Conservation (phyloP, 2,113 vertebrate genomes). For the Eonycteris spelaea region DNA sequence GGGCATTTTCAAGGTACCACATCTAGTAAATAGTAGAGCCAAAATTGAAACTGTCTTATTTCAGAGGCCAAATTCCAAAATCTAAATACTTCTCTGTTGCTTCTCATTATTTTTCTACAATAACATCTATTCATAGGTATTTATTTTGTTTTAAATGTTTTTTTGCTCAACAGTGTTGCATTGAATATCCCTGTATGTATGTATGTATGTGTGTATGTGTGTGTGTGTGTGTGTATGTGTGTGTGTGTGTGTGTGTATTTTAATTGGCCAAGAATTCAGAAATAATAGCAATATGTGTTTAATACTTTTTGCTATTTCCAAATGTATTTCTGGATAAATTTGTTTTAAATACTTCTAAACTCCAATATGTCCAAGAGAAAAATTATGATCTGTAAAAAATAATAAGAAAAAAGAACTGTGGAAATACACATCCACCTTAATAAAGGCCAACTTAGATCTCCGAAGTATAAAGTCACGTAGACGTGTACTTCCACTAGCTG, state of each 20-base stretch:
- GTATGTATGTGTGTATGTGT: not conserved
- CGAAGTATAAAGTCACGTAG: conserved; percentile 35
- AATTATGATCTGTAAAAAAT: conserved; percentile 72
- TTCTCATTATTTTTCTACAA: not conserved
- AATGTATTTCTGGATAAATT: not conserved
- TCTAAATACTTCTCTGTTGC: not conserved
- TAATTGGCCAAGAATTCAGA: not conserved
- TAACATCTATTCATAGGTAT: not conserved
- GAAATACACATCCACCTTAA: not conserved
- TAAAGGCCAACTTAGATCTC: not conserved
- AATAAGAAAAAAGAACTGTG: conserved; percentile 54
- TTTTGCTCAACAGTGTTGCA: not conserved
- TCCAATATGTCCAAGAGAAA: conserved; percentile 50
- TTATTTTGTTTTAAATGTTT: not conserved
- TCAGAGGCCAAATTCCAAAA: not conserved
- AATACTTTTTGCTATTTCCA: not conserved
- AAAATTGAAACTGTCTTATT: not conserved
- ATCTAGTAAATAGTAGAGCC: not conserved
- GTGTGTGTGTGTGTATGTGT: not conserved
- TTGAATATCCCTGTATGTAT: not conserved
- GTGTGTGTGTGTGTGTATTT: not conserved
- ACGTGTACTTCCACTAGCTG: conserved; percentile 1
- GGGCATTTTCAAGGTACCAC: not conserved
- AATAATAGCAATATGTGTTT: not conserved
- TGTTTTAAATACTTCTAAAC: conserved; percentile 36